Conservation (phyloP, 2,888 invertebrate genomes). For the Mamestra brassicae region DNA sequence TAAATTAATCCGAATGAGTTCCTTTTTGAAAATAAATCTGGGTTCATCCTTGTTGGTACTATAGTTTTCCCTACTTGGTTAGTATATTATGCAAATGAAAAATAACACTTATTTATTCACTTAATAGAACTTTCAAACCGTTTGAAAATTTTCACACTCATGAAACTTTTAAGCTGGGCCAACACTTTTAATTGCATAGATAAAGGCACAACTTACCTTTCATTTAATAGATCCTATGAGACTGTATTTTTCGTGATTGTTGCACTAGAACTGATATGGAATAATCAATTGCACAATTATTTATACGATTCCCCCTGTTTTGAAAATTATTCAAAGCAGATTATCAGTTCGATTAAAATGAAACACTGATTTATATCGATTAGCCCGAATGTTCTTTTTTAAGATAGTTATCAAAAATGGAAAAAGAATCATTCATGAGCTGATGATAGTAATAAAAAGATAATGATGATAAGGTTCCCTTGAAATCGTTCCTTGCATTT, state of each 20-base stretch:
- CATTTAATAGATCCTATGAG: slow-evolving; percentile 68
- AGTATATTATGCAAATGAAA: not conserved
- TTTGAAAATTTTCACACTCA: slow-evolving; percentile 16
- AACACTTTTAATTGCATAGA: slow-evolving; percentile 1
- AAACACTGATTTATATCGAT: slow-evolving; percentile 68
- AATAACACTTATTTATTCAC: not conserved
- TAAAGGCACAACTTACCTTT: slow-evolving; percentile 67
- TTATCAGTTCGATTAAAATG: slow-evolving; percentile 69
- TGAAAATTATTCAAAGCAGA: slow-evolving; percentile 58
- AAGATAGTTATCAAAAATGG: slow-evolving; percentile 23
- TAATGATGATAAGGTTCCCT: slow-evolving; percentile 18
- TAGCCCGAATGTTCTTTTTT: slow-evolving; percentile 56
- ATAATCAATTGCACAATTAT: slow-evolving; percentile 66
- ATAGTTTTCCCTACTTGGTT: not conserved
- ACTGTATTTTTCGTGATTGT: slow-evolving; percentile 48
- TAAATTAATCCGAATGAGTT: not conserved
- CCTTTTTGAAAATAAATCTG: not conserved
- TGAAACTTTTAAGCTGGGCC: not conserved
- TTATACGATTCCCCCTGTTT: slow-evolving; percentile 68
- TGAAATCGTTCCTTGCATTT: slow-evolving; percentile 31
- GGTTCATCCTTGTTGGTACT: not conserved
- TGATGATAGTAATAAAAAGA: slow-evolving; percentile 12
- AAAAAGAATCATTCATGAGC: slow-evolving; percentile 38
- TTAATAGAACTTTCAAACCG: too few species aligned
- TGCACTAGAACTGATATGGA: slow-evolving; percentile 69